phyloP scores from a whole-genome alignment of 2,888 invertebrate genomes.

The Gortyna flavago region DNA sequence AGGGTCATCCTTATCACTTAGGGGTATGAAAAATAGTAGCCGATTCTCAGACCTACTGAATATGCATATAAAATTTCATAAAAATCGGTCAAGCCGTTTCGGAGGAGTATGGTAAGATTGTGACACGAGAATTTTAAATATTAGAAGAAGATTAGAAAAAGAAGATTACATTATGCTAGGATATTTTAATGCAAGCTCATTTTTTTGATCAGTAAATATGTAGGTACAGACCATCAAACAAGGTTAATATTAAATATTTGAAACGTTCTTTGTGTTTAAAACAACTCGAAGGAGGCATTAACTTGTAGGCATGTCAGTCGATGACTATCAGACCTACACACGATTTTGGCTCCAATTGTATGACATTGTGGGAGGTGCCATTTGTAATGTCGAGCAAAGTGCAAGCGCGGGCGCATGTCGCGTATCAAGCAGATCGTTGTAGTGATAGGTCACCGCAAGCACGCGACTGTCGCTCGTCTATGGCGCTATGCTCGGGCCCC shows the following conservation, averaged over 20 bases:
- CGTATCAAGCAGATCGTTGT: slow-evolving; percentile 76
- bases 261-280: slow-evolving; percentile 22
- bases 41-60: no score
- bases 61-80: no score
- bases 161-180: not conserved
- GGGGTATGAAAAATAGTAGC: no score
- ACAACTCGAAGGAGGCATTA: slow-evolving; percentile 51
- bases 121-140: no score
- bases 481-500: slow-evolving; percentile 69
- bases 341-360: slow-evolving; percentile 73
- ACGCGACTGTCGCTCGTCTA: slow-evolving; percentile 73
- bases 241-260: slow-evolving; percentile 14
- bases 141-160: no score
- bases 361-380: slow-evolving; percentile 81
- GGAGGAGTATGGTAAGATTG: no score
- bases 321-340: slow-evolving; percentile 72
- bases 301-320: slow-evolving; percentile 60
- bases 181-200: slow-evolving; percentile 15
- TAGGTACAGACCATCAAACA: not conserved
- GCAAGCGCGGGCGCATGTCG: slow-evolving; percentile 75
- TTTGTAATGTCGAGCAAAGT: slow-evolving; percentile 79
- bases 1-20: no score
- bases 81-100: no score
- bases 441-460: slow-evolving; percentile 77
- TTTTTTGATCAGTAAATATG: slow-evolving; percentile 10